Conservation (phyloP, 2,797 vertebrate species). For the Petrocephalus sullivani region DNA sequence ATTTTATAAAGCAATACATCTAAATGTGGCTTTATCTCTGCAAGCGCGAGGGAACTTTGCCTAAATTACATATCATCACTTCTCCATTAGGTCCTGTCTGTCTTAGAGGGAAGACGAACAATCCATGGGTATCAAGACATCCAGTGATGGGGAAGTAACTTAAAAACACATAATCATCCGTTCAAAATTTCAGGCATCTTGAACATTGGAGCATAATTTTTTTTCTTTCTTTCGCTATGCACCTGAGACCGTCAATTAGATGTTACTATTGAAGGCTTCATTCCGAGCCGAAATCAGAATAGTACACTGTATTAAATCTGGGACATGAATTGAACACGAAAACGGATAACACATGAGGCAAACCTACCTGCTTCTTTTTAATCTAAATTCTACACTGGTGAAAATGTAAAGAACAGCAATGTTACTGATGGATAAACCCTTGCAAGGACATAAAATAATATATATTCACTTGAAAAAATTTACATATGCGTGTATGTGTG, state of each 20-base stretch:
- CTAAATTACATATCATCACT: constrained; percentile 15
- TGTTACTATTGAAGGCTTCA: background rate
- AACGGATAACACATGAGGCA: background rate
- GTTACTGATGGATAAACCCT: background rate
- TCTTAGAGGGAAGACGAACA: constrained; percentile 8
- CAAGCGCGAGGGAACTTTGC: background rate
- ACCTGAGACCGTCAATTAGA: background rate
- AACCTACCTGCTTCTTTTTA: background rate
- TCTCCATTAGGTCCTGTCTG: background rate
- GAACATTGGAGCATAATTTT: background rate
- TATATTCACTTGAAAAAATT: background rate
- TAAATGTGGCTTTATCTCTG: background rate
- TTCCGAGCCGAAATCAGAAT: background rate
- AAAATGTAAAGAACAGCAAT: background rate
- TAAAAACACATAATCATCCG: background rate
- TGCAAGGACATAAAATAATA: background rate
- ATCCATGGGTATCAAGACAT: background rate
- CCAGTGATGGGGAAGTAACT: background rate
- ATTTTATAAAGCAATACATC: constrained; percentile 38
- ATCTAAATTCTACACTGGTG: background rate
- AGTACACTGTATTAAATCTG: background rate
- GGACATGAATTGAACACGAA: background rate
- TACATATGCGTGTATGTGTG: background rate
- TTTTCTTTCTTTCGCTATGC: background rate
- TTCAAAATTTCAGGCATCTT: constrained; percentile 3